Evolutionary conservation across 2,888 invertebrate species (phyloP).

Genomic region (Drosophila kambysellisi): DNA sequence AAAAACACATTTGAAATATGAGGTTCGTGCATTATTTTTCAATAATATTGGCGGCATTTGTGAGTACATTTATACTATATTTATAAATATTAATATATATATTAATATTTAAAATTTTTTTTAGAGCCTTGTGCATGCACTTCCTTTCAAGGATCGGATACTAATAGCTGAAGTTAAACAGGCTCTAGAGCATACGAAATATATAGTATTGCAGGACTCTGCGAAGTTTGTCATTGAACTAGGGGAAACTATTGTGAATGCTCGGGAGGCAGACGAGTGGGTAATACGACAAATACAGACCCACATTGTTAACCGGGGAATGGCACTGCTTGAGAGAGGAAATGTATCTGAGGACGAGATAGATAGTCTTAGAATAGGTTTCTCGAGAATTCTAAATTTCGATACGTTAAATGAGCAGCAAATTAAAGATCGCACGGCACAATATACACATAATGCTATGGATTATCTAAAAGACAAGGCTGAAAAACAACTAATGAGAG

Average conservation of each 20-base stretch:
- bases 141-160: neutral
- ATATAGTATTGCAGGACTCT: fast-evolving
- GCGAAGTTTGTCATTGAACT: neutral
- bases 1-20: conserved; percentile 15
- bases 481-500: neutral
- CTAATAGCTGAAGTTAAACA: conserved; percentile 21
- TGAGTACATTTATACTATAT: neutral
- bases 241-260: neutral
- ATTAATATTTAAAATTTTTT: neutral
- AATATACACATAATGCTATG: neutral
- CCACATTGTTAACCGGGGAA: neutral
- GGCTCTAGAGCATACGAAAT: neutral
- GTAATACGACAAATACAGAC: neutral
- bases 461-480: neutral
- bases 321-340: neutral
- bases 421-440: neutral
- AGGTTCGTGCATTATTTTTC: neutral
- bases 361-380: fast-evolving
- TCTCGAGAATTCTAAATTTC: neutral
- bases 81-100: neutral
- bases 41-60: conserved; percentile 5
- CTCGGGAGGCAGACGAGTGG: neutral
- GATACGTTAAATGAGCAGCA: neutral
- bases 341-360: neutral
- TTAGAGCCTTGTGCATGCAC: conserved; percentile 12